phyloP scores from a whole-genome alignment of 2,113 vertebrate genomes.

The Recurvirostra avosetta region DNA sequence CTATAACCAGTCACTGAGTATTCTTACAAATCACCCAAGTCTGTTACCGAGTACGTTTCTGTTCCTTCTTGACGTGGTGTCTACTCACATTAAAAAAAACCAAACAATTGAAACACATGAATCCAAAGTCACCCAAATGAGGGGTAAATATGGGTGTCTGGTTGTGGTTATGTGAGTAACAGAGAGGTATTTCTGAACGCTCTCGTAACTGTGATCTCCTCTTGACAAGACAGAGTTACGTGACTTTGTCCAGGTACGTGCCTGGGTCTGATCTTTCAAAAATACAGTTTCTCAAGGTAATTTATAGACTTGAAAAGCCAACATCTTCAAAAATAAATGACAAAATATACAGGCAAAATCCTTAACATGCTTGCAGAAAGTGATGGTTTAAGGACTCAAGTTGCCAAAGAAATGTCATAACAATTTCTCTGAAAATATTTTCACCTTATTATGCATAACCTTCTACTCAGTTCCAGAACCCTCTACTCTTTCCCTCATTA shows the following conservation, averaged over 20 bases:
- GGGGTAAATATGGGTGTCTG: too few species aligned
- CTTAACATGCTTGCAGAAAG: not conserved
- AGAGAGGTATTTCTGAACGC: not conserved
- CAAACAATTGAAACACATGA: accelerated
- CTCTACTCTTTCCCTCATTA: not conserved
- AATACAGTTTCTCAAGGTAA: not conserved
- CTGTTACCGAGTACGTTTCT: accelerated
- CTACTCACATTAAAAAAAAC: not conserved
- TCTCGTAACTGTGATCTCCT: accelerated
- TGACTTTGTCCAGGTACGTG: accelerated
- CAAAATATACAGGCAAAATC: not conserved
- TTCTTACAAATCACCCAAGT: accelerated
- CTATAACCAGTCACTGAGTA: not conserved
- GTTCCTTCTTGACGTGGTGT: accelerated
- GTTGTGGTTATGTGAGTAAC: not conserved
- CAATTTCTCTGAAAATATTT: not conserved
- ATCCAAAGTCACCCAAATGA: not conserved
- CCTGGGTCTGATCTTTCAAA: not conserved
- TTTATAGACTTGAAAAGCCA: not conserved
- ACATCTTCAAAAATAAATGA: not conserved
- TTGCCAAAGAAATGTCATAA: not conserved
- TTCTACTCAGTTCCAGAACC: not conserved
- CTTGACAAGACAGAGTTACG: accelerated
- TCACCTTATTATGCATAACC: not conserved
- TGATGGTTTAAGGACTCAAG: not conserved